phyloP scores from a whole-genome alignment of 2,888 invertebrate species.

The Heliconius erato region DNA sequence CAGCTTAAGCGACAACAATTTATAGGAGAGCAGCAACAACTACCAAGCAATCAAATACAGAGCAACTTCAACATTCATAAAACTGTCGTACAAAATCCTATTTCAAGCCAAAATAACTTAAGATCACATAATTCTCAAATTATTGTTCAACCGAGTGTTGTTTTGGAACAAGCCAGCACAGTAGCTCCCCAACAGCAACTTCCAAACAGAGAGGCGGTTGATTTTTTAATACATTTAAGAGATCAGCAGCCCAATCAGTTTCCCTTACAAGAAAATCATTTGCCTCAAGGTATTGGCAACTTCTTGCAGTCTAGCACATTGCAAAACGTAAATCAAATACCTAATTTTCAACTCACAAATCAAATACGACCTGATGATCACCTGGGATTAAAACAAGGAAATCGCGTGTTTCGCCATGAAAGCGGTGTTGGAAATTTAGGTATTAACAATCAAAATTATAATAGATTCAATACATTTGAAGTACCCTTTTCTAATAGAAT shows the following conservation, averaged over 20 bases:
- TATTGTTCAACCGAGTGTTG: conserved; percentile 83
- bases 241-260: conserved; percentile 79
- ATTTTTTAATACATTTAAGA: conserved; percentile 81
- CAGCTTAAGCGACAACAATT: conserved; percentile 67
- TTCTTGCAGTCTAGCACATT: conserved; percentile 72
- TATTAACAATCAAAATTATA: conserved; percentile 77
- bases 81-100: conserved; percentile 66
- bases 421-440: conserved; percentile 88
- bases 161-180: conserved; percentile 67
- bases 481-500: conserved; percentile 67
- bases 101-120: conserved; percentile 60
- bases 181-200: conserved; percentile 84
- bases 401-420: conserved; percentile 85
- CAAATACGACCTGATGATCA: conserved; percentile 69
- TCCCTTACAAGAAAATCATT: conserved; percentile 80
- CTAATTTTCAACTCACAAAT: conserved; percentile 63
- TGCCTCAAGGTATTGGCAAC: conserved; percentile 77
- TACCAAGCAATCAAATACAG: conserved; percentile 63
- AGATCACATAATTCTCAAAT: conserved; percentile 71
- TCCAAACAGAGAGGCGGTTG: conserved; percentile 85
- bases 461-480: conserved; percentile 73
- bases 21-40: conserved; percentile 67
- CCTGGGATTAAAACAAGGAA: conserved; percentile 71
- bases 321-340: conserved; percentile 69
- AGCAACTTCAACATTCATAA: conserved; percentile 73